A percentile compares a stretch with the other conserved stretches of the same genome.
phyloP scores from a whole-genome alignment of 2,113 vertebrate genomes.

The Gnathonemus echidnorhynchus region DNA sequence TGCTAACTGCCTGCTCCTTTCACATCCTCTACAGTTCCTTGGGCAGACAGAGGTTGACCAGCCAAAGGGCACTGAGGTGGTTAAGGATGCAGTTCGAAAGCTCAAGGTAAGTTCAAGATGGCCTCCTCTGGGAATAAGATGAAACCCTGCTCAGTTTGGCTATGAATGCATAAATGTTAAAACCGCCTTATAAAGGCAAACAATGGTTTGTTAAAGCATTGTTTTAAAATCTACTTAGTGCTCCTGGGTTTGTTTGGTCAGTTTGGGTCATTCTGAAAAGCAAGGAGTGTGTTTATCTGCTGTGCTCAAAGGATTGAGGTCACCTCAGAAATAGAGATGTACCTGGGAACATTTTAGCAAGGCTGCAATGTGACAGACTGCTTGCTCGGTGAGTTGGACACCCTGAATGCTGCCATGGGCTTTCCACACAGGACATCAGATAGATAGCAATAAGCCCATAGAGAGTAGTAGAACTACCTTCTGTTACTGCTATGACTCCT shows the following conservation, averaged over 20 bases:
- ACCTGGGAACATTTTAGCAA: neutral
- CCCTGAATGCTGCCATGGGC: neutral
- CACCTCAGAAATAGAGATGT: neutral
- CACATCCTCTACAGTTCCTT: slow-evolving; percentile 69
- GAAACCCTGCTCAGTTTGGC: neutral
- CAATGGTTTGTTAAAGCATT: neutral
- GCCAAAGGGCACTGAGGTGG: slow-evolving; percentile 94
- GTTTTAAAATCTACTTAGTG: neutral
- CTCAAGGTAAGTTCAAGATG: slow-evolving; percentile 73
- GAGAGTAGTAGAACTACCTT: neutral
- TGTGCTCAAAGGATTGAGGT: neutral
- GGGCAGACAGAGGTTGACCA: slow-evolving; percentile 94
- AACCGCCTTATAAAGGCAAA: neutral
- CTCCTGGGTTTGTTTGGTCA: neutral
- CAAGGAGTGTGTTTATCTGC: neutral
- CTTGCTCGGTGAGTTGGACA: neutral
- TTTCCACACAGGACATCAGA: neutral
- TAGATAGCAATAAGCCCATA: neutral
- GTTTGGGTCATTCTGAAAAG: neutral
- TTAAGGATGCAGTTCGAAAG: slow-evolving; percentile 91
- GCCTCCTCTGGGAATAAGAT: neutral
- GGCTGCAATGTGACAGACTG: neutral
- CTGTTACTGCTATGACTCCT: neutral
- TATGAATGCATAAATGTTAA: neutral
- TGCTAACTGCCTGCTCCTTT: neutral